phyloP scores from a whole-genome alignment of 2,888 invertebrate species.

The Malthinus flaveolus region DNA sequence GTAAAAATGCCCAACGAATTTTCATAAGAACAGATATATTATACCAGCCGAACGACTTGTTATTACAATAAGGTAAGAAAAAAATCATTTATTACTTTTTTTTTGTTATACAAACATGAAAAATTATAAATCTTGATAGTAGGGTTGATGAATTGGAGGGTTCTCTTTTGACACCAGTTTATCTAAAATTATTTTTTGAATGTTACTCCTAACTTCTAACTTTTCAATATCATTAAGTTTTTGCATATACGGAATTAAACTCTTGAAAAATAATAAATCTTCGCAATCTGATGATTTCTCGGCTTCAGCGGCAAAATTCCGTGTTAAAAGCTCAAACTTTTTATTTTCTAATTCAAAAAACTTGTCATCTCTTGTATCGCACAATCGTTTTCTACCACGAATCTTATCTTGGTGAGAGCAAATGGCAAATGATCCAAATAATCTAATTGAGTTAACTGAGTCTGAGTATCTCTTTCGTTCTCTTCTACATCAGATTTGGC shows the following conservation, averaged over 20 bases:
- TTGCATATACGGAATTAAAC: conserved; percentile 21
- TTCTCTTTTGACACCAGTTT: conserved; percentile 16
- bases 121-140: too few relatives aligned
- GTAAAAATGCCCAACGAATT: too few relatives aligned
- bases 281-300: conserved; percentile 16
- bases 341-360: conserved; percentile 24
- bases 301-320: background rate
- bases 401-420: conserved; percentile 9
- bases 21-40: too few relatives aligned
- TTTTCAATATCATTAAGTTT: conserved; percentile 16
- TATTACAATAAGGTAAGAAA: too few relatives aligned
- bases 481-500: conserved; percentile 14
- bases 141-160: too few relatives aligned
- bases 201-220: conserved; percentile 16
- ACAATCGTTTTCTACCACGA: conserved; percentile 2
- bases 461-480: conserved; percentile 3
- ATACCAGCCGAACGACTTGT: too few relatives aligned
- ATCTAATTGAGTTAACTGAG: conserved; percentile 9
- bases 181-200: conserved; percentile 21
- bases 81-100: too few relatives aligned
- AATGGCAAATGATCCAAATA: conserved; percentile 11
- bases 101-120: too few relatives aligned
- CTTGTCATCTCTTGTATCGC: conserved; percentile 7
- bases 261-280: conserved; percentile 24
- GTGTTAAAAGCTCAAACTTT: background rate